Percentiles rank a stretch among this genome's conserved stretches.
phyloP scores from a whole-genome alignment of 2,113 vertebrate species.

The Catagonus wagneri region DNA sequence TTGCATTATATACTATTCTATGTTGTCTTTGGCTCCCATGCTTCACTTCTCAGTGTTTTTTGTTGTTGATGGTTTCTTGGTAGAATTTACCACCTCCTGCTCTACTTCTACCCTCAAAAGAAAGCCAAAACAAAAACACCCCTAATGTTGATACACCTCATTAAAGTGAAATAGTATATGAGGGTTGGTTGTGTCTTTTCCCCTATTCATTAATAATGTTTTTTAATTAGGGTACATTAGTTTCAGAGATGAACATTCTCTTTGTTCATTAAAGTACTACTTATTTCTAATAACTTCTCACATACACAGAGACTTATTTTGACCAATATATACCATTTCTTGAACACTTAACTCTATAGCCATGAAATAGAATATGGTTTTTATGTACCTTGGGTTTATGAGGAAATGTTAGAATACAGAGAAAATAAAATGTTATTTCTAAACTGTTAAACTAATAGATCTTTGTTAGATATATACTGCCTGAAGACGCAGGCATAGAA shows the following conservation, averaged over 20 bases:
- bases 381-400: neutral
- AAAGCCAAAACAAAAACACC: neutral
- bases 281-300: slow-evolving; percentile 8
- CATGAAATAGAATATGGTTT: neutral
- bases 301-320: neutral
- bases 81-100: neutral
- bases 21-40: neutral
- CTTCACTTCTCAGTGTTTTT: neutral
- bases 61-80: neutral
- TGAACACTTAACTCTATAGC: neutral
- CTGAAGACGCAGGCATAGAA: neutral
- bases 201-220: neutral
- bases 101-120: neutral
- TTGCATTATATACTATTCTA: neutral
- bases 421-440: slow-evolving; percentile 37
- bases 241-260: neutral
- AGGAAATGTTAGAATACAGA: slow-evolving; percentile 1
- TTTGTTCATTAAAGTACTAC: neutral
- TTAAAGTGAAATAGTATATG: neutral
- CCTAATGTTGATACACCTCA: neutral
- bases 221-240: neutral
- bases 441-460: neutral
- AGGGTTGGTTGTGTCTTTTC: neutral
- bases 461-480: neutral
- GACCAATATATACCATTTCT: neutral